Conservation (phyloP, 2,113 vertebrate genomes). For the Manacus vitellinus region DNA sequence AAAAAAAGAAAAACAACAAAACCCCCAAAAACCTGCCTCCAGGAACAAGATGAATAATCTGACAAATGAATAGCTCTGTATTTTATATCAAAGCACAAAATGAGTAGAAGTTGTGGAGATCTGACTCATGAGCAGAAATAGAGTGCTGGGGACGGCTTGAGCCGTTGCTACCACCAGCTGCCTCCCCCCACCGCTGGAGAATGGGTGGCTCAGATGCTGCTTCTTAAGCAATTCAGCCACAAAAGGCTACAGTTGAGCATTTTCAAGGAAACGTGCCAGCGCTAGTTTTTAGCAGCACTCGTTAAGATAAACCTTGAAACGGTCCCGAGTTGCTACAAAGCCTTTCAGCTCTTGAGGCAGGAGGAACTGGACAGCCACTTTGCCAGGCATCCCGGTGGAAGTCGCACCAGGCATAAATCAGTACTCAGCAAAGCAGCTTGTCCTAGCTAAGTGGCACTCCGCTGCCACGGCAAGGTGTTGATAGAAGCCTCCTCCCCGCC, state of each 20-base stretch:
- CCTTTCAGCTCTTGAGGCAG: background rate
- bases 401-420: background rate
- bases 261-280: background rate
- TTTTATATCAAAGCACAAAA: background rate
- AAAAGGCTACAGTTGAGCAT: background rate
- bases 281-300: background rate
- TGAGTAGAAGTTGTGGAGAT: background rate
- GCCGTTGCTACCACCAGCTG: background rate
- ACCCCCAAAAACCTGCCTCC: background rate
- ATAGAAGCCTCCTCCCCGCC: background rate
- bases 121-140: conserved; percentile 48
- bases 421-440: background rate
- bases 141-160: background rate
- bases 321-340: background rate
- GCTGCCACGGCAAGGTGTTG: background rate
- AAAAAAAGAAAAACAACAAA: background rate
- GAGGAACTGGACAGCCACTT: background rate
- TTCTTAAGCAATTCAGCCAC: conserved; percentile 13
- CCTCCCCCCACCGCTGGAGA: background rate
- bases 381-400: background rate
- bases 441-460: background rate
- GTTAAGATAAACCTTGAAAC: background rate
- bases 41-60: conserved; percentile 35
- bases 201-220: background rate
- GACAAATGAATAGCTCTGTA: background rate